A percentile compares a stretch with the other conserved stretches of the same genome.
phyloP scores from a whole-genome alignment of 37 sponge, comb jelly and placozoan genomes.

The Aplysina aerophoba region DNA sequence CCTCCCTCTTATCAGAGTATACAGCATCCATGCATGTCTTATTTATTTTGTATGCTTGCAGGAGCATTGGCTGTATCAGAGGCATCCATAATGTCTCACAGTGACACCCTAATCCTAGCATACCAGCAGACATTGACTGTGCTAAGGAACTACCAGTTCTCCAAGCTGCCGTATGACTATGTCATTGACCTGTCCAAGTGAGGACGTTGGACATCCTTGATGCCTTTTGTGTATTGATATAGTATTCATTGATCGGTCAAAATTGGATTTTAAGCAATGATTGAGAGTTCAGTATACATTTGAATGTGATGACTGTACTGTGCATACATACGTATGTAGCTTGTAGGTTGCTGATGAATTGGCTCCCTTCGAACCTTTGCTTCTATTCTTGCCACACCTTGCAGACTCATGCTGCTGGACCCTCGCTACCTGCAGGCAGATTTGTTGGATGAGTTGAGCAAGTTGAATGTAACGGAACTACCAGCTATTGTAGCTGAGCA shows the following conservation, averaged over 20 bases:
- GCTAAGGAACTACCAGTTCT: conserved; percentile 50
- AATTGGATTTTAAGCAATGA: no score
- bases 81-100: not conserved
- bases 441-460: not conserved
- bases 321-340: no score
- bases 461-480: not conserved
- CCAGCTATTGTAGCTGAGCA: not conserved
- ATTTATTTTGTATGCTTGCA: not conserved
- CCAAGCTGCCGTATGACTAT: conserved; percentile 42
- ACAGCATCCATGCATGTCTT: no score
- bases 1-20: no score
- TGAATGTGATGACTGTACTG: no score
- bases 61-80: not conserved
- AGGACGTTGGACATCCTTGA: no score
- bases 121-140: not conserved
- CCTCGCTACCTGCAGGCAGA: conserved; percentile 53
- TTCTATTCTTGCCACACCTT: not conserved
- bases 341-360: not conserved
- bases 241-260: no score
- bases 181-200: conserved; percentile 18
- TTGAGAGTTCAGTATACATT: no score
- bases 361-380: no score
- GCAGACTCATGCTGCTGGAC: conserved; percentile 56
- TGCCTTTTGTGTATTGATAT: not conserved
- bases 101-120: not conserved